Evolutionary conservation across 1,140 invertebrate genomes (phyloP), one percentile per base, ranked within the genome.

Genomic region (Cotesia vestalis): DNA sequence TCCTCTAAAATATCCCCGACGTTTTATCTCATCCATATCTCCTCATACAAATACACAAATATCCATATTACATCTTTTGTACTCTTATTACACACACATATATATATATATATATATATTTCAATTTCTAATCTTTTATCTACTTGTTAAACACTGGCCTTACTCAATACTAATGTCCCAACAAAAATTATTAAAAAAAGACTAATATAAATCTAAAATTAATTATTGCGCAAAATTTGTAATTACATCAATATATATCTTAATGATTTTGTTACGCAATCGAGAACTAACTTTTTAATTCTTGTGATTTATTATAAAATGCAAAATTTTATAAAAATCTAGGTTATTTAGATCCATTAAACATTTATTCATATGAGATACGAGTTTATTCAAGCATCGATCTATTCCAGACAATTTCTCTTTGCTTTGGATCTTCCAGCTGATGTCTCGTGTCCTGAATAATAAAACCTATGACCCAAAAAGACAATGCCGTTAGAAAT

Each of bases 321-420:
- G 27, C 40, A 46, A 46, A 46, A 11, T 46, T 46, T 46, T 40
- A 6, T 46, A 57, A 17, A 57, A 57, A 57, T 12, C 53, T 57
- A 57, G 53, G 53, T 17, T 20, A 20, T 57, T 68, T 57, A 53
- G 55, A 68, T 59, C 53, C 34, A 68, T 68, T 68, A 59, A 68
- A 68, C 53, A 68, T 68, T 68, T 68, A 68, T 68, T 53, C 51
- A 53, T 9, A 53, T 57, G n/a, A 52, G 27, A 53, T 57, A 14
- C n/a, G n/a, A 27, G 27, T 27, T 27, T 27, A 46, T 46, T 46
- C 6, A 46, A 11, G 40, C 53, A 36, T 68, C 35, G n/a, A 35
- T 68, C 55, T 68, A 68, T 68, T 68, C 66, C 35, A 68, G 34
- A 66, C n/a, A 46, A 52, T 57, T 57, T 57, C 53, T 14, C 53